Base-by-base conservation (phyloP, 2,797 vertebrate genomes). In the Chiloscyllium punctatum region DNA sequence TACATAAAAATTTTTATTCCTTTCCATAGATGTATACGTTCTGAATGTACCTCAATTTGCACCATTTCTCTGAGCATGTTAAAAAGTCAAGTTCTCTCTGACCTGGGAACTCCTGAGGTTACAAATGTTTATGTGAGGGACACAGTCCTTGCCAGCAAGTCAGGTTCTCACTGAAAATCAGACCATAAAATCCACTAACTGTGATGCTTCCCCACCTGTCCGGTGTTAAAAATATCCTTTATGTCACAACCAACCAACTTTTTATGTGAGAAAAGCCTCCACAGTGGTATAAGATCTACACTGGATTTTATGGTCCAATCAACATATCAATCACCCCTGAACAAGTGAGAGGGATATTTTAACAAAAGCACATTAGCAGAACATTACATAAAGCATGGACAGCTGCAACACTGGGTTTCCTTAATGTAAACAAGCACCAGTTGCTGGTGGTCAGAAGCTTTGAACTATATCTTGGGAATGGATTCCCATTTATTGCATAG, bases 401-500 rank as follows among this genome's bases (percentile, higher is more conserved):
- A 33, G 25, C 25, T 95, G 94, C 48, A 95, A 95, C 71, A 53
- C 94, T 77, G 71, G 48, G 25, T 8, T 30, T 92, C 66, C 62
- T 37, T 66, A 37, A 42, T 18, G 69, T 95, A 53, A 95, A 74
- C 71, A 72, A 74, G 48, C 51, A 30, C 42, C 71, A n/a, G 13
- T 53, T 95, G 48, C 48, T 95, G 71, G 69, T 77, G 69, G 62
- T 42, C 23, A 92, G 62, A 92, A 69, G 90, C 62, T n/a, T 42
- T 66, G 27, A 95, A 37, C 51, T 51, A 74, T 68, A 69, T 77
- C 48, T 72, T 95, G 94, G 42, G 94, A 95, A n/a, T 21, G 13
- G 71, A 74, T 51, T 95, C 94, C 94, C 94, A 95, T 95, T 74
- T 53, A 95, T 95, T 95, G 94, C 94, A 95, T 95, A 95, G 94